Evolutionary conservation across 2,113 vertebrate species (phyloP), one percentile per base, ranked within the genome.

Genomic region (Tretioscincus oriximinensis): DNA sequence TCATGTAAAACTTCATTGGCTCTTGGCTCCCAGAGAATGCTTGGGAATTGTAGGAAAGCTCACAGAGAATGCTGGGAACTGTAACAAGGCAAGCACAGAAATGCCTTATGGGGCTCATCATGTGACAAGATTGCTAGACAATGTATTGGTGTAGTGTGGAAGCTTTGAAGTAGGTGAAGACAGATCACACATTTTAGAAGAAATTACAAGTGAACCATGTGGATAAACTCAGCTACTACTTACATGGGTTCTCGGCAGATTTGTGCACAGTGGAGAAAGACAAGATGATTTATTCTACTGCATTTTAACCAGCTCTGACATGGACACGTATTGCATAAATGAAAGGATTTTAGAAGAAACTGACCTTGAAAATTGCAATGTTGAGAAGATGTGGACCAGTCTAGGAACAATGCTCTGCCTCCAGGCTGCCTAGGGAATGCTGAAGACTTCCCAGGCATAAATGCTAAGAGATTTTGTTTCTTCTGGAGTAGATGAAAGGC

Each of bases 341-440:
- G 78, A 67, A 76, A 76, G 80, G 28, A 60, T 31, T 68, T 72
- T 83, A 87, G 63, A 51, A 76, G 71, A 63, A 1, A 1, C 31
- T 41, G 82, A 84, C 81, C 73, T 18, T 1, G 1, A 89, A 31
- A 90, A 88, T 66, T 82, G 86, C 67, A 66, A 63, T 76, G 85
- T 35, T 74, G 73, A 77, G 77, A 47, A 86, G 73, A 75, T 77
- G 70, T 24, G 66, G 54, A 74, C 21, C 58, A 78, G 66, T 70
- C 78, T 82, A 83, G 76, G 78, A 82, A 87, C 86, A 84, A 84
- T 85, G 71, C 51, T 73, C 58, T 63, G 84, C 64, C 77, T 81
- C 76, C 76, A 35, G 84, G 88, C 51, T 84, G 81, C 70, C 74
- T 75, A 54, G 66, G 64, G 75, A 87, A 83, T 84, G 69, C 76